A percentile compares a stretch with the other conserved stretches of the same genome.
These are phyloP conservation scores for Leptopilina boulardi DNA, from an alignment of 1,140 invertebrate genomes.

Conservation along the genomic window DNA sequence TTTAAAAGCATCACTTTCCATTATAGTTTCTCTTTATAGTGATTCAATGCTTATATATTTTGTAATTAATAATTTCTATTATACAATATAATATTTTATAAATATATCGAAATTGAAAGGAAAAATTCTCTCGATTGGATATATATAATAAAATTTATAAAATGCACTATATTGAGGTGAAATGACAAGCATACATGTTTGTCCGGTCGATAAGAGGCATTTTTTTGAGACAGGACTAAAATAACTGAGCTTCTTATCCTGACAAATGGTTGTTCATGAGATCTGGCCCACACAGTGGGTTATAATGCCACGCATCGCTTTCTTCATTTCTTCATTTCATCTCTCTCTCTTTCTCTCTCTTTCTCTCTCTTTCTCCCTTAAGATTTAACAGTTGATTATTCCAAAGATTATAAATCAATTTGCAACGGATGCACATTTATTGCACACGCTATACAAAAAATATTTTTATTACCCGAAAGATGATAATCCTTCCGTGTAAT, in stretches of 20 bases:
- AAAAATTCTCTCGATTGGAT: background rate
- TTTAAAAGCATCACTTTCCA: background rate
- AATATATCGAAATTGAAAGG: background rate
- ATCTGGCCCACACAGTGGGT: conserved; percentile 31
- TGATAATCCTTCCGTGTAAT: background rate
- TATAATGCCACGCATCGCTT: conserved; percentile 7
- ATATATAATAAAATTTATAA: background rate
- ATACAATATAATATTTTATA: too few species aligned
- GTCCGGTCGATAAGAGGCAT: conserved; percentile 40
- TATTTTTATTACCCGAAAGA: background rate
- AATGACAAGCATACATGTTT: conserved; percentile 27
- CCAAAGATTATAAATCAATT: conserved; percentile 29
- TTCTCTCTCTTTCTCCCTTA: background rate
- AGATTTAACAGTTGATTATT: conserved; percentile 30
- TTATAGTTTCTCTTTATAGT: background rate
- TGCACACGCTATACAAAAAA: background rate
- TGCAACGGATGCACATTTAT: conserved; percentile 10
- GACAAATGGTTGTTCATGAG: conserved; percentile 16
- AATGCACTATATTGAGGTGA: conserved; percentile 23
- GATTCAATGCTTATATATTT: background rate
- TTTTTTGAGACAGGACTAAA: conserved; percentile 36
- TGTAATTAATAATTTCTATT: too few species aligned
- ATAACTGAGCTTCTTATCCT: conserved; percentile 40
- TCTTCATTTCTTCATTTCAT: background rate
- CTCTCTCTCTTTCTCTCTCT: too few species aligned